Evolutionary conservation across 2,797 vertebrate species (phyloP), one percentile per base, ranked within the genome.

Genomic region (Cichlasoma orientale): DNA sequence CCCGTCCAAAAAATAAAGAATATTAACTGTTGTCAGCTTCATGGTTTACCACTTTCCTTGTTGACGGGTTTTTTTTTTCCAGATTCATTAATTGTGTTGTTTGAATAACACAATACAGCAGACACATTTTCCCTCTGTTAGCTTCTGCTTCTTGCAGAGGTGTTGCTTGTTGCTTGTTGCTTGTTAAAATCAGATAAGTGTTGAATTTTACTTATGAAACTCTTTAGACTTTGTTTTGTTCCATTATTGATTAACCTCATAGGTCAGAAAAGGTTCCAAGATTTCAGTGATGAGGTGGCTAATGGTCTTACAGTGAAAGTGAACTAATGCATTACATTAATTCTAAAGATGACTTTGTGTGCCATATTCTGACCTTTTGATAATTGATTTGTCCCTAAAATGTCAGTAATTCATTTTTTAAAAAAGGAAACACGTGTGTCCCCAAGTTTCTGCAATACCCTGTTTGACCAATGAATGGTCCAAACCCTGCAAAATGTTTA

Each of bases 191-290:
- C 13, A 12, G 58, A 8, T 47, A 59, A 69, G 18, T 57, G 36
- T 23, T 73, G 47, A 55, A 13, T 77, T 38, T 4, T 9, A 3
- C 44, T 29, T 50, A 21, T 72, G 44, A 41, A 72, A 29, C 2
- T 38, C 56, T 50, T 23, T 19, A 58, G 57, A 41, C 14, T 63
- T 63, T 63, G 1, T 68, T 69, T 74, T 23, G 19, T 76, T 57
- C 21, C 52, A 25, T 58, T 63, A 63, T 74, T 75, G 72, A 33
- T 82, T 75, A 11, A 72, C 13, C 3, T 72, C 55, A 44, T n/a
- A 56, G 31, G 10, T 80, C 18, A 54, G 56, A 73, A 21, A 38
- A 19, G 19, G 23, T 79, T 41, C 23, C 29, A 56, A 1, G 0
- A 29, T 68, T 54, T 70, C 16, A 55, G 36, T 44, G 57, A 72